These are phyloP conservation scores for Carduelis carduelis DNA, from an alignment of 2,797 vertebrate genomes.

Conservation along the genomic window DNA sequence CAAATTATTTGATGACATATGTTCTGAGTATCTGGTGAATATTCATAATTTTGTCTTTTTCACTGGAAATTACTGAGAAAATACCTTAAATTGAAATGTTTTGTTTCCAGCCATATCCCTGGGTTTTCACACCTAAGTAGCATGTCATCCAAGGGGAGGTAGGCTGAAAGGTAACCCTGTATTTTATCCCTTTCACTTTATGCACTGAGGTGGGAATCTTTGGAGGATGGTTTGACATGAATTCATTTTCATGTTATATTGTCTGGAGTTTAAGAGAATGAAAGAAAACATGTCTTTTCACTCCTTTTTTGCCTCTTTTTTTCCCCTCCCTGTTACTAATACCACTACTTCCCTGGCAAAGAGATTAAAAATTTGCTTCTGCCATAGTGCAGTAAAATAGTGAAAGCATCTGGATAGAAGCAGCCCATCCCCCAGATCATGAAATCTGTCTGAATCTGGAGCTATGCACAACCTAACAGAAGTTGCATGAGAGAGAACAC, in stretches of 20 bases:
- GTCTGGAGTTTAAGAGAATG: background rate
- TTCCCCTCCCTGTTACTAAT: background rate
- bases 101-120: background rate
- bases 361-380: background rate
- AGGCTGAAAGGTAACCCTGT: background rate
- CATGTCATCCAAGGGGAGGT: background rate
- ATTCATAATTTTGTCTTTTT: background rate
- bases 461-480: background rate
- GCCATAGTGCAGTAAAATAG: background rate
- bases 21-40: background rate
- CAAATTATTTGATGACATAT: constrained; percentile 22
- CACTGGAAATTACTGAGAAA: background rate
- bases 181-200: background rate
- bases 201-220: background rate
- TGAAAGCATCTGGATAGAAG: background rate
- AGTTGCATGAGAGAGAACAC: background rate
- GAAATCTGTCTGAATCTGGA: background rate
- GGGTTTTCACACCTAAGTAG: background rate
- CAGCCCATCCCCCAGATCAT: background rate
- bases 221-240: background rate
- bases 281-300: background rate
- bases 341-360: background rate
- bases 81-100: background rate
- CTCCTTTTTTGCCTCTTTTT: background rate
- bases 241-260: background rate